Evolutionary conservation across 2,113 vertebrate species (phyloP).

Genomic region (Mormyrus lacerda): DNA sequence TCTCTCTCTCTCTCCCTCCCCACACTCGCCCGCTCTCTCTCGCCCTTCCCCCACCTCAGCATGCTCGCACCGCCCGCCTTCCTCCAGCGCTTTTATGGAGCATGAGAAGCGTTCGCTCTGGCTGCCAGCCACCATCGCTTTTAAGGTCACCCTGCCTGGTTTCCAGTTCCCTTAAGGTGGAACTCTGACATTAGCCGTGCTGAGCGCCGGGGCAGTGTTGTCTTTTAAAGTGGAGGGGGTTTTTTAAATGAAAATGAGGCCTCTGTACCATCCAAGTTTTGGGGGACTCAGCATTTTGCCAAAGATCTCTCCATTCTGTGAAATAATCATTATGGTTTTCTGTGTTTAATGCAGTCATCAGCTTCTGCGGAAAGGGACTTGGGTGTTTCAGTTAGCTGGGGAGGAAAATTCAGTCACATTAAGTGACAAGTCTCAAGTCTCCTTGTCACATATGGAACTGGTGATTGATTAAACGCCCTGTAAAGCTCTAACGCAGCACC

Average conservation of each 20-base stretch:
- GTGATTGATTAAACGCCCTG: not conserved
- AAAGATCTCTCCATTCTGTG: not conserved
- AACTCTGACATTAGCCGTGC: not conserved
- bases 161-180: constrained; percentile 23
- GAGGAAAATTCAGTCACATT: not conserved
- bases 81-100: constrained; percentile 21
- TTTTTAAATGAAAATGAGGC: not conserved
- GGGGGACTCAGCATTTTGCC: not conserved
- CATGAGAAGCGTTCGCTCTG: constrained; percentile 20
- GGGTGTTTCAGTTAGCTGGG: not conserved
- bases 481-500: not conserved
- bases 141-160: constrained; percentile 5
- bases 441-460: not conserved
- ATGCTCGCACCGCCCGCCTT: not conserved
- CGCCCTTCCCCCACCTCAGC: not conserved
- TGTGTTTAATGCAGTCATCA: not conserved
- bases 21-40: not conserved
- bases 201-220: not conserved
- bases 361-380: not conserved
- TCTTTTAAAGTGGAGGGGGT: not conserved
- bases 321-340: not conserved
- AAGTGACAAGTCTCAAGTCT: not conserved
- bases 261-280: not conserved
- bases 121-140: constrained; percentile 5
- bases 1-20: not conserved